A percentile compares a stretch with the other conserved stretches of the same genome.
These are phyloP conservation scores for Erythrolamprus reginae DNA, from an alignment of 2,113 vertebrate genomes.

Conservation along the genomic window DNA sequence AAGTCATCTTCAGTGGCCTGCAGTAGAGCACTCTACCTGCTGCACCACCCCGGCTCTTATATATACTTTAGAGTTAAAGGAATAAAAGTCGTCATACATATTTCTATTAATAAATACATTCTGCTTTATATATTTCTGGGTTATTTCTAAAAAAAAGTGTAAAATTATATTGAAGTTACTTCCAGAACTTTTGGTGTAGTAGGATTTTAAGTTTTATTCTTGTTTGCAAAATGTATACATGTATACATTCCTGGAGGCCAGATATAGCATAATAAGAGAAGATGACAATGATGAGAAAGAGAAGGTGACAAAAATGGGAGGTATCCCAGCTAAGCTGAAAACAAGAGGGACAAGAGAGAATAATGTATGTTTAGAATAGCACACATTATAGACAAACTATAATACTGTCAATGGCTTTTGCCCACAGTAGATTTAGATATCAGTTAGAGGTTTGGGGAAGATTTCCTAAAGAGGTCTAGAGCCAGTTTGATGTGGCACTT, in stretches of 20 bases:
- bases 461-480: not conserved
- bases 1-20: too few relatives aligned
- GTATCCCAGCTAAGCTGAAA: not conserved
- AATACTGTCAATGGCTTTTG: not conserved
- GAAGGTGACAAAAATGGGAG: not conserved
- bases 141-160: not conserved
- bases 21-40: too few relatives aligned
- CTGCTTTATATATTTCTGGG: not conserved
- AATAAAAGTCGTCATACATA: not conserved
- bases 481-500: not conserved
- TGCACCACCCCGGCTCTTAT: too few relatives aligned
- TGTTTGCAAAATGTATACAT: not conserved
- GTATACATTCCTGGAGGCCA: not conserved
- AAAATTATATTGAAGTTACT: not conserved
- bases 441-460: not conserved
- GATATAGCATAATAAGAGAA: not conserved
- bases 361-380: not conserved
- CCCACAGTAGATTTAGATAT: not conserved
- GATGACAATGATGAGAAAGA: not conserved
- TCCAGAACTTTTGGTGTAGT: not conserved
- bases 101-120: not conserved
- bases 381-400: not conserved
- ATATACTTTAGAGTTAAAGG: not conserved
- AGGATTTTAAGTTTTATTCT: not conserved
- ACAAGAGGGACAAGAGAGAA: not conserved